A percentile compares a stretch with the other conserved stretches of the same genome.
Conservation (phyloP, 2,888 invertebrate genomes). For the Malthinus flaveolus region DNA sequence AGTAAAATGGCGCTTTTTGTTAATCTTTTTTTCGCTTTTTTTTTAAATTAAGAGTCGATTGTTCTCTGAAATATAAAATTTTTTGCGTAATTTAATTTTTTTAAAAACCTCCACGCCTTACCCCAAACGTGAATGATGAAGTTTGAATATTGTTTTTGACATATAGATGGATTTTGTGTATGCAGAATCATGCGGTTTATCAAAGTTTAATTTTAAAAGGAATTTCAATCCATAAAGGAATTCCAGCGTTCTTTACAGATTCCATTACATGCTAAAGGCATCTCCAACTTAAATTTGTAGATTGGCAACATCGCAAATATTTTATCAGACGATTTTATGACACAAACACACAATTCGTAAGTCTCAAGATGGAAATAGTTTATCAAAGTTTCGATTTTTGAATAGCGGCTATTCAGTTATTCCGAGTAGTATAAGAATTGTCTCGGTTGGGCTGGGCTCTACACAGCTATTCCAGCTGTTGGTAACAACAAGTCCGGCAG, state of each 20-base stretch:
- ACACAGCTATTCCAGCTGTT: too few species aligned
- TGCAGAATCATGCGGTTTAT: constrained; percentile 37
- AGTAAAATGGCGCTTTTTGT: neutral
- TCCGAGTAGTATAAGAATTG: too few species aligned
- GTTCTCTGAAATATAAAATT: neutral
- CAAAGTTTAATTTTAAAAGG: constrained; percentile 38
- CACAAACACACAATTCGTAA: neutral
- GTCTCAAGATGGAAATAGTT: too few species aligned
- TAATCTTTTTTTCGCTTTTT: too few species aligned
- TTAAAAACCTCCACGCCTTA: neutral
- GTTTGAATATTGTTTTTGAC: constrained; percentile 29
- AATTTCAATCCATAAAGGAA: constrained; percentile 38
- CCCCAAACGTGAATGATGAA: constrained; percentile 3
- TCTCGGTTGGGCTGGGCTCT: too few species aligned
- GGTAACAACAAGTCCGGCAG: too few species aligned
- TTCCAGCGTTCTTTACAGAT: constrained; percentile 29
- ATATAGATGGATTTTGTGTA: constrained; percentile 28
- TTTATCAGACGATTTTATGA: neutral
- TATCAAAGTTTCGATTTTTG: too few species aligned
- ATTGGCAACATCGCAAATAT: constrained; percentile 13
- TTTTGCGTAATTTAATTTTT: neutral
- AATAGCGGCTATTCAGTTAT: too few species aligned
- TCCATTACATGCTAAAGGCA: constrained; percentile 22
- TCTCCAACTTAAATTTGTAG: constrained; percentile 19
- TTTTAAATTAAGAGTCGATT: too few species aligned